These are phyloP conservation scores for Ernsta delagoae DNA, from an alignment of 2,888 invertebrate genomes.

Conservation along the genomic window DNA sequence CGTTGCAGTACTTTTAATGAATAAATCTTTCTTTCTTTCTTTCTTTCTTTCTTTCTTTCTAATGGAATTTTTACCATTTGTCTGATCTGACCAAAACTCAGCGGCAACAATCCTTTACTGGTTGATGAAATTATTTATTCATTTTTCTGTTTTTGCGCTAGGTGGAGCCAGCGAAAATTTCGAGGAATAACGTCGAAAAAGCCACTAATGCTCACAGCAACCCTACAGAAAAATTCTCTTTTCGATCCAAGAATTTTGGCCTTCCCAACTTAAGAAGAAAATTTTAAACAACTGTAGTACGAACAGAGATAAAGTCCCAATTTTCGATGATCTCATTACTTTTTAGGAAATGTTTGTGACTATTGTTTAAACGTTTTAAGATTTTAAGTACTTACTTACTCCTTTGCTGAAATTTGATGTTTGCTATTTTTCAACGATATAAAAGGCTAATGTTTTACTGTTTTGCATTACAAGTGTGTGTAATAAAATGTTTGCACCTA, in stretches of 20 bases:
- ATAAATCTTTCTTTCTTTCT: too few relatives aligned
- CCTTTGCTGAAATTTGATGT: neutral
- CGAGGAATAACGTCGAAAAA: constrained; percentile 60
- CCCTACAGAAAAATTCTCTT: constrained; percentile 60
- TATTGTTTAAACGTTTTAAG: neutral
- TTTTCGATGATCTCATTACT: constrained; percentile 2
- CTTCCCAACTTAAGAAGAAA: constrained; percentile 66
- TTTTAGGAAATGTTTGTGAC: neutral
- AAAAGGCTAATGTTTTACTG: neutral
- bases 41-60: too few relatives aligned
- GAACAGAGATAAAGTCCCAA: neutral
- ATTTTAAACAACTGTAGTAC: constrained; percentile 53
- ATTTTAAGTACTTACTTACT: too few relatives aligned
- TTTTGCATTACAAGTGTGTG: neutral
- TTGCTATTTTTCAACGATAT: neutral
- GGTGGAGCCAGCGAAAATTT: constrained; percentile 72
- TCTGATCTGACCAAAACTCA: neutral
- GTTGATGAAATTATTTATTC: neutral
- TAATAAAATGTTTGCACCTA: constrained; percentile 11
- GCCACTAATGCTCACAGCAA: constrained; percentile 46
- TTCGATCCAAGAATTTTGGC: constrained; percentile 65
- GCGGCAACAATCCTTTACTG: too few relatives aligned
- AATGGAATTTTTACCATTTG: too few relatives aligned
- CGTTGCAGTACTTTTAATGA: too few relatives aligned
- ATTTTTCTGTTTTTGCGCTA: constrained; percentile 46